A percentile compares a stretch with the other conserved stretches of the same genome.
Evolutionary conservation across 2,113 vertebrate species (phyloP).

Genomic region (Zootoca vivipara): DNA sequence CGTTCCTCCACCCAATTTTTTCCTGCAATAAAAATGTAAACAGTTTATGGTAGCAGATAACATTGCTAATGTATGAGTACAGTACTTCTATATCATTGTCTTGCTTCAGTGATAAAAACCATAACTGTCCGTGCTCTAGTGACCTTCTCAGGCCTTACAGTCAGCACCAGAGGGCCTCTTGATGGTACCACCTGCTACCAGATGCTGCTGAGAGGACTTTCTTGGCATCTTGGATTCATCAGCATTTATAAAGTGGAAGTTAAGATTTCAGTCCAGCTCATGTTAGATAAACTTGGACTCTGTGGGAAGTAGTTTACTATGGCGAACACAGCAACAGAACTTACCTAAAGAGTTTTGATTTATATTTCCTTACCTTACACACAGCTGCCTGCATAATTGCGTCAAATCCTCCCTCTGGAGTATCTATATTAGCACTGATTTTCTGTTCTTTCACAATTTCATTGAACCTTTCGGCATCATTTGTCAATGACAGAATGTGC

Average conservation of each 20-base stretch:
- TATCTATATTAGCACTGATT: slow-evolving; percentile 91
- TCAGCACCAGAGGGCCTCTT: no score
- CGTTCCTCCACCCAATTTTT: slow-evolving; percentile 96
- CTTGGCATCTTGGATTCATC: background rate
- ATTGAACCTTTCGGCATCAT: slow-evolving; percentile 88
- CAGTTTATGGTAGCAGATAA: background rate
- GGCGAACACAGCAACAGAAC: background rate
- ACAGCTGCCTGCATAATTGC: slow-evolving; percentile 97
- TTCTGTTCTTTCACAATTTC: slow-evolving; percentile 86
- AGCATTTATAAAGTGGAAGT: background rate
- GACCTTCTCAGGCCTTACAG: no score
- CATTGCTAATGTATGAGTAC: background rate
- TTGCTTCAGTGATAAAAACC: background rate
- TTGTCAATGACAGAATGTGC: slow-evolving; percentile 91
- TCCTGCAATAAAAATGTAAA: slow-evolving; percentile 79
- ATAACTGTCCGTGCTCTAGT: no score
- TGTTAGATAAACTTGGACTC: background rate
- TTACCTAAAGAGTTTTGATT: background rate
- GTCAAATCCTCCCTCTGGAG: slow-evolving; percentile 93
- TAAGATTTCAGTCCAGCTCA: background rate
- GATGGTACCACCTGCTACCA: no score
- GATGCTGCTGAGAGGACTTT: no score
- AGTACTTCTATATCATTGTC: background rate
- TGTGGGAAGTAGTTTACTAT: background rate
- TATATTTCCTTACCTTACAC: slow-evolving; percentile 85